Conservation (phyloP, 1,140 invertebrate species). For the Drosophila virilis region DNA sequence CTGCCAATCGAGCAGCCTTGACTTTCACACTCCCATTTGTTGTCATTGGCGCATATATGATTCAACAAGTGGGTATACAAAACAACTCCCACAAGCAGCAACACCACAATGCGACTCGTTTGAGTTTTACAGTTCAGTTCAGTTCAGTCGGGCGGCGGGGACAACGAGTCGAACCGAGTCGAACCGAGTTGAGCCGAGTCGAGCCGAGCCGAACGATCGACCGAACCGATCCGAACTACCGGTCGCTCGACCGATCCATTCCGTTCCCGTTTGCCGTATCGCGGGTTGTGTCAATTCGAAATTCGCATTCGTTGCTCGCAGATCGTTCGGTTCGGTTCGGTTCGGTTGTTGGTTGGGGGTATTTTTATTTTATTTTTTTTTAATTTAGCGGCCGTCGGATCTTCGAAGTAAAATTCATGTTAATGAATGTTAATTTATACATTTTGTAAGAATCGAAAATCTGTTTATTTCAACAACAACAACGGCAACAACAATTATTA, state of each 20-base stretch:
- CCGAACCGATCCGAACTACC: background rate
- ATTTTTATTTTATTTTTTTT: conserved; percentile 11
- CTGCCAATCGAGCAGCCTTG: background rate
- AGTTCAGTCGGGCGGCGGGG: background rate
- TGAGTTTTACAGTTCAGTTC: conserved; percentile 30
- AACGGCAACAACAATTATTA: conserved; percentile 39
- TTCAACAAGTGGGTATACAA: conserved; percentile 59
- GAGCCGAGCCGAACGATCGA: too few relatives aligned
- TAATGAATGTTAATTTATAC: conserved; percentile 82
- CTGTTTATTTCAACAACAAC: conserved; percentile 57
- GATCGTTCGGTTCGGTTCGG: conserved; percentile 17
- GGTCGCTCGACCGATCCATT: conserved; percentile 4
- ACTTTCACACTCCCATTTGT: background rate
- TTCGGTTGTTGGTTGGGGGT: conserved; percentile 15
- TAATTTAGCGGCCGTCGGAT: conserved; percentile 15
- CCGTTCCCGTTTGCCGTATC: conserved; percentile 5
- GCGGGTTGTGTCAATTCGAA: conserved; percentile 28
- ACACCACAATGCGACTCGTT: conserved; percentile 53
- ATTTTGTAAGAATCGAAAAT: conserved; percentile 75
- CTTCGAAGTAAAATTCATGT: conserved; percentile 70
- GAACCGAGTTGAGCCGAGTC: too few relatives aligned
- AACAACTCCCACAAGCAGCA: conserved; percentile 46
- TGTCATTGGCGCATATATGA: conserved; percentile 38
- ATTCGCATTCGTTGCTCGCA: conserved; percentile 31
- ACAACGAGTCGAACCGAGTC: background rate